These are phyloP conservation scores for Tympanoctomys barrerae DNA, from an alignment of 2,797 vertebrate species.

Conservation along the genomic window DNA sequence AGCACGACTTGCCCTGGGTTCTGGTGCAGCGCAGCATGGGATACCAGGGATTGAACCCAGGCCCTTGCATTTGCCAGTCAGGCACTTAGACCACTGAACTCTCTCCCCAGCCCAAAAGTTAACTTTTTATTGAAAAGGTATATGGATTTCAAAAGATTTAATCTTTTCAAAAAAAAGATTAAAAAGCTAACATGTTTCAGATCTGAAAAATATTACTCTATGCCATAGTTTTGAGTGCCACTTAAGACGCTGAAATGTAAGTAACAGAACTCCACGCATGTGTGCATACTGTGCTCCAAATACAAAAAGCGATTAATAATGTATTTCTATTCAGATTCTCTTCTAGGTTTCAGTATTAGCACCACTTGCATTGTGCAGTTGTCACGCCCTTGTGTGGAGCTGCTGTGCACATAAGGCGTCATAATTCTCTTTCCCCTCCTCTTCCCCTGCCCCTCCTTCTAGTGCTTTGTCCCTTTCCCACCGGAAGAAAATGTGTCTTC, in stretches of 20 bases:
- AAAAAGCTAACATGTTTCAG: background rate
- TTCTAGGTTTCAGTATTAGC: background rate
- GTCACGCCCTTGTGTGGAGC: background rate
- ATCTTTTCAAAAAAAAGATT: no score
- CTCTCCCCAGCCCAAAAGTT: background rate
- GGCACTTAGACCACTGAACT: no score
- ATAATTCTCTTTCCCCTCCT: background rate
- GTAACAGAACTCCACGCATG: background rate
- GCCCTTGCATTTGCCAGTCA: no score
- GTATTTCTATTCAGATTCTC: constrained; percentile 12
- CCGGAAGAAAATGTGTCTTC: background rate
- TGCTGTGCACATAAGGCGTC: background rate
- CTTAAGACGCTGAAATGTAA: background rate
- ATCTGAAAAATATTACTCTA: constrained; percentile 8
- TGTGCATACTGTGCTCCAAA: background rate
- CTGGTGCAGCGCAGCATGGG: no score
- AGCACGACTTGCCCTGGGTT: no score
- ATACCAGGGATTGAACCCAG: no score
- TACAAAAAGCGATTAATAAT: background rate
- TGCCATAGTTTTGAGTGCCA: background rate
- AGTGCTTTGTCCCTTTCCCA: background rate
- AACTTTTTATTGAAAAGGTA: background rate
- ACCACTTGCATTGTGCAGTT: background rate
- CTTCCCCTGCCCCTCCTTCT: background rate
- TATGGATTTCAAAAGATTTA: background rate